Evolutionary conservation across 1,140 invertebrate genomes (phyloP), one percentile per base, ranked within the genome.

Genomic region (Nephotettix cincticeps): DNA sequence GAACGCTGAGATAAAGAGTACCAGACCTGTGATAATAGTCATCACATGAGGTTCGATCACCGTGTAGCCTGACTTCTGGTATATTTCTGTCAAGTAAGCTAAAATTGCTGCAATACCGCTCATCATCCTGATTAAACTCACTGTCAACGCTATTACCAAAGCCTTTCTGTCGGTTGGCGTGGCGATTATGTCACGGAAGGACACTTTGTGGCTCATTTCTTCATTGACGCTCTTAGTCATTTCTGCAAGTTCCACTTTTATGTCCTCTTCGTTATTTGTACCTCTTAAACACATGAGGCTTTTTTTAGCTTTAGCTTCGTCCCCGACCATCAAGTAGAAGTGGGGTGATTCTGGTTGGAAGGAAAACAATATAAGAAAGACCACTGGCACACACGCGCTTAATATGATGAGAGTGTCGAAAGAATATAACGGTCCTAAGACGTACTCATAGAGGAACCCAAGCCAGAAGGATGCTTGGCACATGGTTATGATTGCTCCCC

Each of bases 331-430:
- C 0, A 93, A 80, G 32, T 89, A 82, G 72, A 86, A 93, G 68
- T 88, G 88, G 0, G 94, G 94, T 40, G 91, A 91, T 78, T 96
- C 94, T 0, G 94, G 93, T 83, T 94, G 90, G 51, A 88, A 86
- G 6, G 86, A 65, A 81, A 91, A 91, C 74, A 89, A 88, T 0
- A 85, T 69, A 0, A 91, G 75, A 79, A 93, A 91, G 0, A 88
- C 40, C 0, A 87, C 75, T 0, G 89, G 89, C 43, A 90, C 76
- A 0, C 81, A 79, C 1, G 87, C 81, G 71, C 89, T 89, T 0
- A 86, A 79, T 70, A 90, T 86, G 72, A 90, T 88, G 19, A 93
- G 82, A 1, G 81, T 82, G 27, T 82, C 78, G 81, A 95, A 94
- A 0, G 83, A 81, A 0, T 92, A 83, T 75, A 83, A 90, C 0